phyloP scores from a whole-genome alignment of 2,888 invertebrate genomes.

The Poecilus cupreus region DNA sequence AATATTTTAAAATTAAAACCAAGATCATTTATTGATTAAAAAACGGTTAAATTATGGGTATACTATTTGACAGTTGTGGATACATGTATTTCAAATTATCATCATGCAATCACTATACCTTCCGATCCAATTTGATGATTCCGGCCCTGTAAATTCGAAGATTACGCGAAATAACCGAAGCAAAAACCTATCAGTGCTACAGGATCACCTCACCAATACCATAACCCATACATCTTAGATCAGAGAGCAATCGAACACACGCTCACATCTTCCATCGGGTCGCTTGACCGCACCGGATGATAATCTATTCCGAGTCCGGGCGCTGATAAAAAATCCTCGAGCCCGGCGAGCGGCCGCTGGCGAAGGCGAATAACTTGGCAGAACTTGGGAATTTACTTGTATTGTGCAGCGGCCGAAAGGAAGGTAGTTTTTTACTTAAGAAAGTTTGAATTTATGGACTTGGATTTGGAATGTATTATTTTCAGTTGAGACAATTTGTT shows the following conservation, averaged over 20 bases:
- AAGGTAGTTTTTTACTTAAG: background rate
- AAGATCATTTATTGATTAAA: no score
- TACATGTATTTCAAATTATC: no score
- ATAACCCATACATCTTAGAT: background rate
- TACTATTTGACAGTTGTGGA: no score
- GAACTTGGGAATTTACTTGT: background rate
- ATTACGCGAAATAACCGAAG: constrained; percentile 3
- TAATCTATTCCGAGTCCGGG: constrained; percentile 19
- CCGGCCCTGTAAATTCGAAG: background rate
- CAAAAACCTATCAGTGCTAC: constrained; percentile 14
- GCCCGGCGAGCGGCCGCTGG: background rate
- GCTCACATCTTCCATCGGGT: background rate
- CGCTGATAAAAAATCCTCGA: background rate
- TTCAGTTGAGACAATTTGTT: background rate
- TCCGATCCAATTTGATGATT: no score
- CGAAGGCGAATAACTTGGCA: background rate
- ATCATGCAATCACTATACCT: no score
- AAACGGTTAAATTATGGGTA: no score
- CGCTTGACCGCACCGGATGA: constrained; percentile 29
- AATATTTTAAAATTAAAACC: no score
- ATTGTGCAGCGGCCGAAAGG: background rate
- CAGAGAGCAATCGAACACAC: background rate
- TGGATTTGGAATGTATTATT: background rate
- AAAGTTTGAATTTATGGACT: background rate
- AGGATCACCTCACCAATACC: background rate